Base-by-base conservation (phyloP, 2,888 invertebrate genomes). In the Mimumesa dahlbomi region DNA sequence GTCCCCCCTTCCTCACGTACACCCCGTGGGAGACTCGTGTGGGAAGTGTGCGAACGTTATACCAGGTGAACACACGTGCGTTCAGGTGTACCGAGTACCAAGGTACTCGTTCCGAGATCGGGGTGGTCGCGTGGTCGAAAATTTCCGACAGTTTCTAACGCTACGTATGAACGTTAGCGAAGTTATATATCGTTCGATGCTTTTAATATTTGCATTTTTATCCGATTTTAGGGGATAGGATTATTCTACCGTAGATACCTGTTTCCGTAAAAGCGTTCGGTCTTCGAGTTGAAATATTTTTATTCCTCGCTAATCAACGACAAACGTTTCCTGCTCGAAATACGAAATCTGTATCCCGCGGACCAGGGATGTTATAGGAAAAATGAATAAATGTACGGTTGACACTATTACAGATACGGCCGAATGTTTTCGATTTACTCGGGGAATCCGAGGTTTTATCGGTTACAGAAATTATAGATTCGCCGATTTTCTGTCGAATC, bases 31-130 rank as follows among this genome's bases (percentile, higher is more conserved):
- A 83, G 77, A 69, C n/a, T n/a, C 31, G 67, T 58, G n/a, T 25
- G 22, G 73, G 19, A 38, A 79, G 79, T 85, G 84, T 85, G 87
- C 67, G 85, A 86, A 85, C 85, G 85, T 86, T 82, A 85, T 85
- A 82, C 75, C 78, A 61, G 64, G 75, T 82, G 84, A 82, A 79
- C 84, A 84, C 69, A 45, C 25, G 50, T 40, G 21, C 29, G 40
- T 21, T n/a, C n/a, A n/a, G n/a, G n/a, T n/a, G n/a, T n/a, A n/a
- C n/a, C n/a, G n/a, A n/a, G n/a, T n/a, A n/a, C n/a, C n/a, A n/a
- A n/a, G n/a, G n/a, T n/a, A n/a, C n/a, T n/a, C n/a, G n/a, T n/a
- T n/a, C n/a, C n/a, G n/a, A n/a, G 11, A n/a, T 2, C 34, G 34
- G 9, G 11, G 4, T 34, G 34, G 22, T 53, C 19, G 13, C 25